Base-by-base conservation (phyloP, 1,140 invertebrate genomes). In the Heliconius nattereri region DNA sequence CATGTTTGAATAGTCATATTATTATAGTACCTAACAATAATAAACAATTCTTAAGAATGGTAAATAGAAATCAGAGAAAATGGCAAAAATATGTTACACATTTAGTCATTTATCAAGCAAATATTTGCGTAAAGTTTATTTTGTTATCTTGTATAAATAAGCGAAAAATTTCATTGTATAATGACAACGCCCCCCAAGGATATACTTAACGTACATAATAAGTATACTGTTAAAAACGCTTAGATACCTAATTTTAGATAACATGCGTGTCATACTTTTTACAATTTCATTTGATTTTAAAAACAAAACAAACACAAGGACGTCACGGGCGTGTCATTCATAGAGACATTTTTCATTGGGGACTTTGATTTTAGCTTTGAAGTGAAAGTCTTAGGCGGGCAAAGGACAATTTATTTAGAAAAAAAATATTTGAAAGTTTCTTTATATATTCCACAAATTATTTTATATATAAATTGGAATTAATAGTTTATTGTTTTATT, bases 61-160 rank as follows among this genome's bases (percentile, higher is more conserved):
- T 29, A 66, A 26, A 66, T 66, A 66, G 9, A 66, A 26, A 66
- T 54, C 52, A n/a, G 52, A 54, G 52, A 32, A 32, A 32, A 71
- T 35, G 70, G 70, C 16, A 71, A 71, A 71, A 71, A 71, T 71
- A 71, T 35, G 13, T 35, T 35, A 71, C 66, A 9, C 26, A 32
- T 23, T 35, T 35, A 16, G 13, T 71, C 2, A 3, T 71, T 71
- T 71, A n/a, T 32, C 29, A 71, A 16, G 60, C 60, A 66, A 26
- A 66, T 66, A 66, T 66, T 66, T 29, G 6, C 26, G 2, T 66
- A 29, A 66, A 66, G 60, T 13, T 29, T 29, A 66, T 16, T 60
- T 26, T 66, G 60, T 29, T 66, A 66, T 66, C 9, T 66, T 26
- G 60, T 66, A 26, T 66, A 29, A 26, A 26, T 66, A 66, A 66